These are phyloP conservation scores for Scomberomorus guttatus DNA, from an alignment of 2,797 vertebrate species.

Conservation along the genomic window DNA sequence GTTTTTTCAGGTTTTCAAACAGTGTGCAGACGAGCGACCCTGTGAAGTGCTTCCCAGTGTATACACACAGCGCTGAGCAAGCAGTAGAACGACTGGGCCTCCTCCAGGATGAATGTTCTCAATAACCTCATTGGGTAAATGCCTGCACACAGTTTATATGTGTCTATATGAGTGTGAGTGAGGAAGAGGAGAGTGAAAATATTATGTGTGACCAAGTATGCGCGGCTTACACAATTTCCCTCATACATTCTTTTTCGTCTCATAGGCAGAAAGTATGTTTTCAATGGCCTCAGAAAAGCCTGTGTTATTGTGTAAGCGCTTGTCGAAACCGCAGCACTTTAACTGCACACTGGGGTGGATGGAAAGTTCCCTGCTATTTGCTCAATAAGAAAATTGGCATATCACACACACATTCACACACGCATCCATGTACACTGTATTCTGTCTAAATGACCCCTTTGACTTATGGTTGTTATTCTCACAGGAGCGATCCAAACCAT, in stretches of 20 bases:
- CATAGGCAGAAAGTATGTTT: constrained; percentile 51
- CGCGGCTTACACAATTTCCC: constrained; percentile 32
- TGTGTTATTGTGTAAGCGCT: constrained; percentile 58
- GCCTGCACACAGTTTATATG: constrained; percentile 1
- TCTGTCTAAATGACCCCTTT: constrained; percentile 51
- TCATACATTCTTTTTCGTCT: constrained; percentile 38
- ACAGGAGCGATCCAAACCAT: constrained; percentile 38
- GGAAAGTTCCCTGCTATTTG: constrained; percentile 54
- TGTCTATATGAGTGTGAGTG: constrained; percentile 1
- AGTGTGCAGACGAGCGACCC: constrained; percentile 46
- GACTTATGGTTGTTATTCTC: constrained; percentile 55
- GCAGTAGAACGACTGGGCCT: constrained; percentile 43
- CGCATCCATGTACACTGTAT: background rate
- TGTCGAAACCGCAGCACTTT: constrained; percentile 56
- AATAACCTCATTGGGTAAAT: constrained; percentile 40
- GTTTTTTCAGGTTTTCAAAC: constrained; percentile 79
- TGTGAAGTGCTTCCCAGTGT: constrained; percentile 72
- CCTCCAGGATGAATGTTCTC: constrained; percentile 42
- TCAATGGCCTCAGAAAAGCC: constrained; percentile 41
- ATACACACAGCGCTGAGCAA: constrained; percentile 54
- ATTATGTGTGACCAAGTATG: constrained; percentile 45
- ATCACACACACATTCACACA: constrained; percentile 8
- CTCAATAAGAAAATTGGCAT: constrained; percentile 47
- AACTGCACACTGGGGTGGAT: constrained; percentile 44
- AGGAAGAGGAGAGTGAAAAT: background rate